Conservation (phyloP, 92 coral and sea anemone genomes). For the Phenganax marumi region DNA sequence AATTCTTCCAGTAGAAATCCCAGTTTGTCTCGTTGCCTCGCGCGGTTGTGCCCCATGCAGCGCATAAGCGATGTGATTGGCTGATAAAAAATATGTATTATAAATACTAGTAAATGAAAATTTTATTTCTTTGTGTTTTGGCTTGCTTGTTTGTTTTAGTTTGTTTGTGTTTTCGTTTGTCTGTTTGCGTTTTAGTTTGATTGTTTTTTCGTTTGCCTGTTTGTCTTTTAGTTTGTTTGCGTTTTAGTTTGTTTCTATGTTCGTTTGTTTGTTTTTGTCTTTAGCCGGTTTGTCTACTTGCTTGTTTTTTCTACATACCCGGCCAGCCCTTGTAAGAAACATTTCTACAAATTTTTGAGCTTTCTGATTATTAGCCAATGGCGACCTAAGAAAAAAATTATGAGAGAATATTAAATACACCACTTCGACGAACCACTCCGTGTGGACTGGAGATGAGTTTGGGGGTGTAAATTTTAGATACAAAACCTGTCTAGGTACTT, state of each 20-base stretch:
- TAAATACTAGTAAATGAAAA: background rate
- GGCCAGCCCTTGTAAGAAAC: conserved; percentile 81
- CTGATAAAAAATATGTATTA: conserved; percentile 37
- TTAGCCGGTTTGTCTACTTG: background rate
- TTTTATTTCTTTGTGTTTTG: background rate
- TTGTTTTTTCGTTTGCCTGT: background rate
- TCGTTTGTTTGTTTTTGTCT: background rate
- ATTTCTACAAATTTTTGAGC: conserved; percentile 86
- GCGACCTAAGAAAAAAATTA: conserved; percentile 59
- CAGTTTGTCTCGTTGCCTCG: conserved; percentile 90
- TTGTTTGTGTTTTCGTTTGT: background rate
- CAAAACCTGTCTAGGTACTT: too few species aligned
- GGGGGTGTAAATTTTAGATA: background rate
- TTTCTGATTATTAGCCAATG: conserved; percentile 77
- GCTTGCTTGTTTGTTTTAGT: background rate
- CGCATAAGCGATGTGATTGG: conserved; percentile 84
- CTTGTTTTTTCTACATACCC: conserved; percentile 60
- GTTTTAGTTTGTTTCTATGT: background rate
- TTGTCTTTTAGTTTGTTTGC: background rate
- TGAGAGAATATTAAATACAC: background rate
- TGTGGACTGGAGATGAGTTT: background rate
- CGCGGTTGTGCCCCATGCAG: conserved; percentile 97
- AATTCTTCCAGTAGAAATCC: conserved; percentile 90
- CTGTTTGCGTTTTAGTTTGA: background rate
- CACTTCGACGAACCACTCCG: too few species aligned